phyloP scores from a whole-genome alignment of 2,113 vertebrate genomes.

The Labrus mixtus region DNA sequence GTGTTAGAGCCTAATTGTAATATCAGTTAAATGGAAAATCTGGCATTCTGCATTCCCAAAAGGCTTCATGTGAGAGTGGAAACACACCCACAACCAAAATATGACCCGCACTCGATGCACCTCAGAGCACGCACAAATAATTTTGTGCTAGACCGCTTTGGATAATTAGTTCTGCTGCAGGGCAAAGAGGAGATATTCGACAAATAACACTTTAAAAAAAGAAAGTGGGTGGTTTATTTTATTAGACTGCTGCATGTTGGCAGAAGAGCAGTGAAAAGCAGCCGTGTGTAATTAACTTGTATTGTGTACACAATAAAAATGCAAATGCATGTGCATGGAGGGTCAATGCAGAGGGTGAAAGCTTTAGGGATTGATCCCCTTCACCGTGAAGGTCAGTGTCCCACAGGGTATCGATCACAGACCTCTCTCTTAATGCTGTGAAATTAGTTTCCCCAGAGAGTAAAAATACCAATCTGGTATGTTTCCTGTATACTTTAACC shows the following conservation, averaged over 20 bases:
- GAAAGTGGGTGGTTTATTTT: constrained; percentile 54
- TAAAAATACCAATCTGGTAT: not conserved
- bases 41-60: constrained; percentile 20
- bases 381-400: constrained; percentile 63
- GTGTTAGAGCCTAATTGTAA: constrained; percentile 12
- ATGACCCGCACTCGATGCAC: constrained; percentile 30
- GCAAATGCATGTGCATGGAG: constrained; percentile 45
- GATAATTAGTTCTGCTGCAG: constrained; percentile 63
- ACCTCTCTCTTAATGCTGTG: constrained; percentile 1
- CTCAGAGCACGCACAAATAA: constrained; percentile 46
- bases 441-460: constrained; percentile 24
- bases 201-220: constrained; percentile 47
- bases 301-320: constrained; percentile 71
- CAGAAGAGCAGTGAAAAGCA: constrained; percentile 12
- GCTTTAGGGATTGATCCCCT: constrained; percentile 50
- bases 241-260: constrained; percentile 42
- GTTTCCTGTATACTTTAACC: not conserved
- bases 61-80: constrained; percentile 28
- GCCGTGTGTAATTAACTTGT: constrained; percentile 64
- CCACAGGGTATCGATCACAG: constrained; percentile 51
- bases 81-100: constrained; percentile 38
- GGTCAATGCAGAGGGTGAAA: constrained; percentile 29
- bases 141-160: constrained; percentile 59
- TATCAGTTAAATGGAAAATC: constrained; percentile 33
- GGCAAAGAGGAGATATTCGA: constrained; percentile 45